phyloP scores from a whole-genome alignment of 2,888 invertebrate species.

The Plagodis dolabraria region DNA sequence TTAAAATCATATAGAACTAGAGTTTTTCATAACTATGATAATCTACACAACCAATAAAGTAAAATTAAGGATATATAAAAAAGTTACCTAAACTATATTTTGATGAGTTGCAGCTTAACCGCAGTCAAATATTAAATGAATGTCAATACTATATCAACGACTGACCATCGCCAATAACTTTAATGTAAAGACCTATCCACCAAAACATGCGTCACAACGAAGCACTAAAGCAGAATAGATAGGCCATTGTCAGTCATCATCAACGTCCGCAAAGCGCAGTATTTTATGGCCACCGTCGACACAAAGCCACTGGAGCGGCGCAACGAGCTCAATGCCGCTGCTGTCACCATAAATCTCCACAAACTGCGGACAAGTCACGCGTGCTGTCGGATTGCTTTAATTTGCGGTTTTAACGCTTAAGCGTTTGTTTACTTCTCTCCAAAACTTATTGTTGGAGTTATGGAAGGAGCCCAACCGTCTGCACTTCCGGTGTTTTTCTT shows the following conservation, averaged over 20 bases:
- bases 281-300: constrained; percentile 53
- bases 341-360: constrained; percentile 59
- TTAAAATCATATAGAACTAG: too few species aligned
- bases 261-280: constrained; percentile 55
- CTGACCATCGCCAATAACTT: constrained; percentile 1
- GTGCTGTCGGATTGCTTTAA: constrained; percentile 44
- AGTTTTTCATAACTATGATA: too few species aligned
- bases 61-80: too few species aligned
- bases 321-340: constrained; percentile 37
- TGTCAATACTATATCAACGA: too few species aligned
- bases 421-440: constrained; percentile 34
- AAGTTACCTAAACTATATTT: too few species aligned
- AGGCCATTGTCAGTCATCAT: constrained; percentile 60
- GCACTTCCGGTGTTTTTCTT: constrained; percentile 10
- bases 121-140: not conserved
- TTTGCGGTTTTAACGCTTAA: constrained; percentile 45
- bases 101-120: too few species aligned
- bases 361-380: constrained; percentile 47
- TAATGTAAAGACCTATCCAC: constrained; percentile 6
- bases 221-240: constrained; percentile 48
- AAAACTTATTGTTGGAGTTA: constrained; percentile 22
- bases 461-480: constrained; percentile 17
- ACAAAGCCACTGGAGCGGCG: constrained; percentile 30
- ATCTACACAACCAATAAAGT: too few species aligned
- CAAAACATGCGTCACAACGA: constrained; percentile 10